phyloP scores from a whole-genome alignment of 2,888 invertebrate species.

The Timandra comae region DNA sequence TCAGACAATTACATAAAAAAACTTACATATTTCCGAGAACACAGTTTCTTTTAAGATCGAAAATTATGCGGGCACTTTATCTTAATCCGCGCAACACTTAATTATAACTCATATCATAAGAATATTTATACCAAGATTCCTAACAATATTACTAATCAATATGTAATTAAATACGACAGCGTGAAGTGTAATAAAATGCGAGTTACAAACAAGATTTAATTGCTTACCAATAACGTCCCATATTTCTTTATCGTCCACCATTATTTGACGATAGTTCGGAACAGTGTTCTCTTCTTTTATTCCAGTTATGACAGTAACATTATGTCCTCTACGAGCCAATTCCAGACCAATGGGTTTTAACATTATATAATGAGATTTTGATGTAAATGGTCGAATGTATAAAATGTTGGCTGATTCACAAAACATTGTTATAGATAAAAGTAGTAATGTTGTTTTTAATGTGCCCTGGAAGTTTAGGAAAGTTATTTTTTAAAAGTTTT shows the following conservation, averaged over 20 bases:
- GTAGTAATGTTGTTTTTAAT: conserved; percentile 14
- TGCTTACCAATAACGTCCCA: conserved; percentile 58
- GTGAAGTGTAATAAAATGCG: no score
- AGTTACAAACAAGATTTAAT: no score
- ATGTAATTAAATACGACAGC: no score
- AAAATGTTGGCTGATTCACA: conserved; percentile 57
- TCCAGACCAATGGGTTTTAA: conserved; percentile 63
- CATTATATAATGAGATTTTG: conserved; percentile 65
- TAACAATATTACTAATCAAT: no score
- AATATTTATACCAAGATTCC: no score
- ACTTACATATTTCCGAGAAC: no score
- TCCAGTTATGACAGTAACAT: conserved; percentile 68
- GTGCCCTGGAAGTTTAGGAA: conserved; percentile 24
- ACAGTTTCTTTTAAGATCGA: no score
- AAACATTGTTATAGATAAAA: conserved; percentile 15
- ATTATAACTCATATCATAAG: no score
- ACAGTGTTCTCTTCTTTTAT: conserved; percentile 44
- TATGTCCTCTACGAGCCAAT: conserved; percentile 68
- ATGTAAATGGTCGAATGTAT: conserved; percentile 62
- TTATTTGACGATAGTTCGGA: conserved; percentile 53
- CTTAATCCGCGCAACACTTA: no score
- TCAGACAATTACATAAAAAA: no score
- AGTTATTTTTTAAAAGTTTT: no score
- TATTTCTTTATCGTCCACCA: conserved; percentile 49
- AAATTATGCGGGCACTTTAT: no score